Conservation (phyloP, 2,888 invertebrate genomes). For the Andrena bucephala region DNA sequence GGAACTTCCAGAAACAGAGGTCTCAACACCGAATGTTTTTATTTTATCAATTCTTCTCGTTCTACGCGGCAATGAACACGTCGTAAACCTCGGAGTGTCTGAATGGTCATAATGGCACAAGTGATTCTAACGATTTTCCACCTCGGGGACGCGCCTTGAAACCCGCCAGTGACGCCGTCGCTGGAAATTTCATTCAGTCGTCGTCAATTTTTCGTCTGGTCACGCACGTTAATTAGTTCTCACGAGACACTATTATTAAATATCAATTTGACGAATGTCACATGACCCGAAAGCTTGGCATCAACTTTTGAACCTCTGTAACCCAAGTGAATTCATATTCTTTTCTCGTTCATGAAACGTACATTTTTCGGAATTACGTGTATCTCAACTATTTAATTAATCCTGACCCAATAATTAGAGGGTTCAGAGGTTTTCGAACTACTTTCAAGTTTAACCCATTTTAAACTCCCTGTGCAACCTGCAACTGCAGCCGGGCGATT, state of each 20-base stretch:
- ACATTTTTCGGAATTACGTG: neutral
- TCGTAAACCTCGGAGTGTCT: slow-evolving; percentile 7
- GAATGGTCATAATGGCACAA: slow-evolving; percentile 34
- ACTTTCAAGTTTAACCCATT: neutral
- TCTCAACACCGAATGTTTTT: neutral
- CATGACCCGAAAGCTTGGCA: no score
- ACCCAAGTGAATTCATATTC: neutral
- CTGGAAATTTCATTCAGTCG: slow-evolving; percentile 13
- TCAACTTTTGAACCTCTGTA: no score
- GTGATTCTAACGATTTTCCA: slow-evolving; percentile 29
- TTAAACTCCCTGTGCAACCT: slow-evolving; percentile 6
- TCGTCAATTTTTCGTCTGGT: slow-evolving; percentile 29
- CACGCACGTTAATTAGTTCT: slow-evolving; percentile 24
- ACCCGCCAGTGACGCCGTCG: neutral
- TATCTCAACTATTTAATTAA: slow-evolving; percentile 4
- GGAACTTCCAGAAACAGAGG: neutral
- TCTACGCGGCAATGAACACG: neutral
- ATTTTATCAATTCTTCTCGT: slow-evolving; percentile 10
- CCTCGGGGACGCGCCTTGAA: slow-evolving; percentile 16
- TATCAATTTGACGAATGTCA: neutral
- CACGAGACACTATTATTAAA: slow-evolving; percentile 16
- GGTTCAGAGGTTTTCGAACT: neutral
- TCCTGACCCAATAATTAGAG: neutral
- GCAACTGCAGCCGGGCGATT: neutral
- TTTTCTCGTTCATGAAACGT: neutral